A percentile compares a stretch with the other conserved stretches of the same genome.
Conservation (phyloP, 1,140 invertebrate genomes). For the Papilio glaucus region DNA sequence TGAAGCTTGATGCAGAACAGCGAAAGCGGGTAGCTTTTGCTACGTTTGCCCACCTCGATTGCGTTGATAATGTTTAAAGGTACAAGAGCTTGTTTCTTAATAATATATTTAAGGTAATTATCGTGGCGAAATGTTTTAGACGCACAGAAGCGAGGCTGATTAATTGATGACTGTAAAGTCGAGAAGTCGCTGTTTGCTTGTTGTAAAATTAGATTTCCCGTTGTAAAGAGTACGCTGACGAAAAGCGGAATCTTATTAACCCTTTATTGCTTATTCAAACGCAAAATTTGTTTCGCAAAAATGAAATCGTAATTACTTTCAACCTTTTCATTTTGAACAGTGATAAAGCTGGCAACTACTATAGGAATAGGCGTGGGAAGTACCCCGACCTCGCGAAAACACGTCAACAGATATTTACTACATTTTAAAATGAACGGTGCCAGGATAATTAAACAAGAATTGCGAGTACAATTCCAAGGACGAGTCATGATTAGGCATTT, state of each 20-base stretch:
- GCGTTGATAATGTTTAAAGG: background rate
- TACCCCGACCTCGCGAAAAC: no score
- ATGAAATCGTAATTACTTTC: background rate
- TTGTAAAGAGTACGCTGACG: background rate
- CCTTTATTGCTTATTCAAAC: slow-evolving; percentile 9
- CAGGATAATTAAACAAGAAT: no score
- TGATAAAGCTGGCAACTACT: no score
- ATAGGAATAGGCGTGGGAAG: no score
- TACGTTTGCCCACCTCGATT: no score
- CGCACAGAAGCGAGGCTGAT: background rate
- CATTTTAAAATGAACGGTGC: no score
- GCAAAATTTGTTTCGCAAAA: background rate
- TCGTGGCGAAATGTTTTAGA: background rate
- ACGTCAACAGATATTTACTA: no score
- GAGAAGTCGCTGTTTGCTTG: slow-evolving; percentile 4
- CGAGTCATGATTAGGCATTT: no score
- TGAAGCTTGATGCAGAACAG: no score
- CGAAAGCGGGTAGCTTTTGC: no score
- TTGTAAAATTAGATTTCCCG: background rate
- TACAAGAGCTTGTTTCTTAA: background rate
- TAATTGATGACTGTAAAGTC: slow-evolving; percentile 11
- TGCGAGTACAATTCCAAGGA: no score
- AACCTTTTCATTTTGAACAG: no score
- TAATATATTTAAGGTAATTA: background rate
- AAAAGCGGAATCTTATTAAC: background rate